Percentiles rank a stretch among this genome's conserved stretches.
These are phyloP conservation scores for Nipponia nippon DNA, from an alignment of 2,113 vertebrate genomes.

Conservation along the genomic window DNA sequence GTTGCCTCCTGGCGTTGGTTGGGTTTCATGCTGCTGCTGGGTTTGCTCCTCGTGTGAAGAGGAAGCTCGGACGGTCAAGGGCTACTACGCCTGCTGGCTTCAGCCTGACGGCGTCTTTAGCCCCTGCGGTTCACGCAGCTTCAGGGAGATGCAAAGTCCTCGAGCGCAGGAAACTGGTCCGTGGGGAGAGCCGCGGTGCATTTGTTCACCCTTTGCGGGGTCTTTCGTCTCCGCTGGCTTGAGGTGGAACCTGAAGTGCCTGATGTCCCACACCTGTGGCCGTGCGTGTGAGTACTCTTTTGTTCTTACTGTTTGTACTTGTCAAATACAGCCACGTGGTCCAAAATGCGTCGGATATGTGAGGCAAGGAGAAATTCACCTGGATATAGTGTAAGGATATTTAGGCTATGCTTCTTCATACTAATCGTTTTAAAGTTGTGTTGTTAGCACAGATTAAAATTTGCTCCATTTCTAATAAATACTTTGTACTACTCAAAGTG, in stretches of 20 bases:
- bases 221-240: background rate
- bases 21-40: background rate
- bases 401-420: background rate
- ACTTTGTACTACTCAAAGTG: background rate
- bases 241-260: background rate
- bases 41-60: background rate
- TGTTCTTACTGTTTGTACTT: background rate
- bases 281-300: background rate
- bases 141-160: background rate
- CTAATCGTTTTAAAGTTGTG: background rate
- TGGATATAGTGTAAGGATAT: background rate
- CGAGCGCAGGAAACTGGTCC: background rate
- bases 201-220: background rate
- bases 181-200: background rate
- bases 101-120: too few species aligned
- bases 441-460: background rate
- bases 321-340: rapidly evolving
- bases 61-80: background rate
- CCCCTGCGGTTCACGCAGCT: background rate
- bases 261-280: background rate
- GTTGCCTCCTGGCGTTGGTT: background rate
- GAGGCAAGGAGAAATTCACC: background rate
- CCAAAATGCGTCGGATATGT: background rate
- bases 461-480: background rate
- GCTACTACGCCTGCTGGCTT: background rate